Base-by-base conservation (phyloP, 2,888 invertebrate species). In the Cancer borealis region DNA sequence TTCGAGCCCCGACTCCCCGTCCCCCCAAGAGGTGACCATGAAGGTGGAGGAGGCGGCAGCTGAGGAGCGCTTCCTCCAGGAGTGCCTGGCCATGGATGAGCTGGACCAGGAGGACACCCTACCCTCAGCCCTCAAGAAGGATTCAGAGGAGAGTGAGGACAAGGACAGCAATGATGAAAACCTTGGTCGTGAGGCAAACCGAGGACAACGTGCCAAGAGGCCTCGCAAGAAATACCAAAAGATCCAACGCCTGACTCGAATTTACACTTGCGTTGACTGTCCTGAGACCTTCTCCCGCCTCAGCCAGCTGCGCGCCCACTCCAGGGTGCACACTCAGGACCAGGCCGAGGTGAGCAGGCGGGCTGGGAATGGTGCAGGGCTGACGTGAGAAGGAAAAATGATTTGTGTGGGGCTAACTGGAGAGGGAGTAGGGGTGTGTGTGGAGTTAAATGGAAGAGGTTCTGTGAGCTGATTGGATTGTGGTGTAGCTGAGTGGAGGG, bases 231-330 rank as follows among this genome's bases (percentile, higher is more conserved):
- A 92, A 21, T 94, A 94, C 47, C 92, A 94, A 49, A 94, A 92
- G 49, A 94, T 94, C n/a, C 94, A 89, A 26, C 90, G 94, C 5
- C 45, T 94, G 30, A 91, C 92, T 12, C 92, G 94, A 66, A 94
- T 94, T n/a, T 94, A 94, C 45, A 94, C 94, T 6, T 95, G 95
- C 73, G 93, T 95, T 26, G 93, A 95, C 49, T 95, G 95, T 47
- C 95, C 95, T 12, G 92, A 95, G 92, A 95, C 93, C 26, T 95
- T 95, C 66, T 93, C 94, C 8, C 94, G 95, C 47, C 92, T 95
- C 45, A 95, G 95, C 46, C 95, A 95, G 46, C 92, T 95, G 73
- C 93, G 95, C 26, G 88, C 93, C 47, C 95, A 95, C 91, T 93
- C 94, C 26, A 92, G 94, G 90, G 88, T 95, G 17, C 95, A 95